Evolutionary conservation across 2,888 invertebrate species (phyloP).

Genomic region (Temnothorax rugatulus): DNA sequence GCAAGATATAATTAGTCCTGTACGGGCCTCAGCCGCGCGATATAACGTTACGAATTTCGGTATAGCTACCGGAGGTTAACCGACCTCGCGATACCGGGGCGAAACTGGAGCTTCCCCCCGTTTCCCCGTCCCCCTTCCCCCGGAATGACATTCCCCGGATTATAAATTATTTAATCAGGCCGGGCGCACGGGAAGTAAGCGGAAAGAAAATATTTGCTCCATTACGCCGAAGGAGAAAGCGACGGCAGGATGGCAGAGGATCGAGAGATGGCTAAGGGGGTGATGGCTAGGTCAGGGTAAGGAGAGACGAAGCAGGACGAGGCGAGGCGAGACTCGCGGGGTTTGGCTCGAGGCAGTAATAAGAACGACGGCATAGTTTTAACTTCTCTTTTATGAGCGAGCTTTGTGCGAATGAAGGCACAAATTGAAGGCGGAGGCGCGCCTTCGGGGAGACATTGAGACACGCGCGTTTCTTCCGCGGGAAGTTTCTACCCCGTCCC

Average conservation of each 20-base stretch:
- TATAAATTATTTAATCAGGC: constrained; percentile 86
- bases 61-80: constrained; percentile 68
- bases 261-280: constrained; percentile 60
- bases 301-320: constrained; percentile 66
- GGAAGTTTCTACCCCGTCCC: constrained; percentile 5
- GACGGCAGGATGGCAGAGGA: constrained; percentile 29
- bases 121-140: background rate
- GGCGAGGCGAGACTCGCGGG: constrained; percentile 71
- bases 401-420: constrained; percentile 86
- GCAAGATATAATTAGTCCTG: constrained; percentile 58
- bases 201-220: constrained; percentile 85
- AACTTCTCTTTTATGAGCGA: constrained; percentile 85
- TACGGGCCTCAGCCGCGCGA: constrained; percentile 33
- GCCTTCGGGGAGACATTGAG: constrained; percentile 86
- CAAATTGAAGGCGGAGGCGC: constrained; percentile 82
- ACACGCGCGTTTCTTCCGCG: constrained; percentile 78
- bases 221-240: constrained; percentile 77
- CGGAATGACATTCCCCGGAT: constrained; percentile 82
- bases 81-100: constrained; percentile 73
- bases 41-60: constrained; percentile 51
- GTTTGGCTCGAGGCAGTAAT: constrained; percentile 85
- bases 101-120: constrained; percentile 48
- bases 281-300: constrained; percentile 71
- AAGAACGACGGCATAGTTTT: constrained; percentile 86
- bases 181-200: constrained; percentile 68